These are phyloP conservation scores for Diarsia dahlii DNA, from an alignment of 2,888 invertebrate genomes.

Conservation along the genomic window DNA sequence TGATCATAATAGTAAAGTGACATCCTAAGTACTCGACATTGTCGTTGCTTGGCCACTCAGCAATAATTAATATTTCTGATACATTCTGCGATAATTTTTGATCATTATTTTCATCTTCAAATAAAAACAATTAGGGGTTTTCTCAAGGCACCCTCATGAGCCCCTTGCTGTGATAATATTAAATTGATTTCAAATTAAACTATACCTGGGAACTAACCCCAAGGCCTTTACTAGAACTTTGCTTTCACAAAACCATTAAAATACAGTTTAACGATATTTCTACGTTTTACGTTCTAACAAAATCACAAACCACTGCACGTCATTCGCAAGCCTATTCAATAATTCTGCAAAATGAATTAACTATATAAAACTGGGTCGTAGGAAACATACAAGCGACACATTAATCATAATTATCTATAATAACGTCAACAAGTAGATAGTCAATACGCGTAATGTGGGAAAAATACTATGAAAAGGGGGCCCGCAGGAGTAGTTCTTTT, in stretches of 20 bases:
- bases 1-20: neutral
- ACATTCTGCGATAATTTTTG: neutral
- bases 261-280: constrained; percentile 20
- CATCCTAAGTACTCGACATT: neutral
- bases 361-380: constrained; percentile 43
- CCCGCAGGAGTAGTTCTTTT: constrained; percentile 16
- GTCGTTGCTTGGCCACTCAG: neutral
- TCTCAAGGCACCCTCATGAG: constrained; percentile 2
- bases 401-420: constrained; percentile 51
- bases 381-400: constrained; percentile 44
- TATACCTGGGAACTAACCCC: neutral
- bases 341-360: constrained; percentile 24
- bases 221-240: constrained; percentile 17
- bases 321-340: constrained; percentile 28
- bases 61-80: neutral
- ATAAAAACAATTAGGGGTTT: neutral
- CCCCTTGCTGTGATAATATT: neutral
- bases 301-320: constrained; percentile 34
- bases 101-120: neutral
- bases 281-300: constrained; percentile 20
- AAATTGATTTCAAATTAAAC: neutral
- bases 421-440: constrained; percentile 45
- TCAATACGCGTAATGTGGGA: constrained; percentile 56
- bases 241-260: constrained; percentile 30
- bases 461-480: constrained; percentile 46